Conservation (phyloP, 2,888 invertebrate species). For the Gryllus longicercus region DNA sequence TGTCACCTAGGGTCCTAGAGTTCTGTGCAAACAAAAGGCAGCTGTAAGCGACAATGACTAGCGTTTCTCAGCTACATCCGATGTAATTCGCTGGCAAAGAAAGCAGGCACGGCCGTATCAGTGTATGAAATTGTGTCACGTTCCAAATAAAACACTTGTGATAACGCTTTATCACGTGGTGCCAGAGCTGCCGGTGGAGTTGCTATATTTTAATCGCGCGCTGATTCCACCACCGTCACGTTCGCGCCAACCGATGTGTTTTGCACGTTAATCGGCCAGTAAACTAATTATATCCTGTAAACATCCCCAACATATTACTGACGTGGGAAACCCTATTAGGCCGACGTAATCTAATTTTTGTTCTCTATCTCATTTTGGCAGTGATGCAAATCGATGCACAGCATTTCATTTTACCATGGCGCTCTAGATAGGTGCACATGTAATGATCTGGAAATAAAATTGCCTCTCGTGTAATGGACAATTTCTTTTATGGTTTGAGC, state of each 20-base stretch:
- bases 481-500: too few species aligned
- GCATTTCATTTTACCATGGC: too few species aligned
- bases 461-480: too few species aligned
- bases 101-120: background rate
- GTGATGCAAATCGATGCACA: too few species aligned
- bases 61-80: too few species aligned
- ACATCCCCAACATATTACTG: background rate
- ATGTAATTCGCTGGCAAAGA: background rate
- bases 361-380: too few species aligned
- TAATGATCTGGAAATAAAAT: too few species aligned
- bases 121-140: background rate
- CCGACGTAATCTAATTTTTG: background rate
- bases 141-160: background rate
- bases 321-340: background rate
- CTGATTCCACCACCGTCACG: slow-evolving; percentile 4
- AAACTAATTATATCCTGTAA: slow-evolving; percentile 7
- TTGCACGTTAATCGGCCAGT: background rate
- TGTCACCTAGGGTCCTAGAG: too few species aligned
- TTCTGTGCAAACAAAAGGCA: too few species aligned
- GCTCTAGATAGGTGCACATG: too few species aligned
- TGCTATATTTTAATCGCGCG: background rate
- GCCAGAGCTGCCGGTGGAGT: background rate
- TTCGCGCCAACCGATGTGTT: background rate
- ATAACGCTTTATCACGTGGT: background rate
- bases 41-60: too few species aligned